Evolutionary conservation across 2,888 invertebrate genomes (phyloP).

Genomic region (Cosmia trapezina): DNA sequence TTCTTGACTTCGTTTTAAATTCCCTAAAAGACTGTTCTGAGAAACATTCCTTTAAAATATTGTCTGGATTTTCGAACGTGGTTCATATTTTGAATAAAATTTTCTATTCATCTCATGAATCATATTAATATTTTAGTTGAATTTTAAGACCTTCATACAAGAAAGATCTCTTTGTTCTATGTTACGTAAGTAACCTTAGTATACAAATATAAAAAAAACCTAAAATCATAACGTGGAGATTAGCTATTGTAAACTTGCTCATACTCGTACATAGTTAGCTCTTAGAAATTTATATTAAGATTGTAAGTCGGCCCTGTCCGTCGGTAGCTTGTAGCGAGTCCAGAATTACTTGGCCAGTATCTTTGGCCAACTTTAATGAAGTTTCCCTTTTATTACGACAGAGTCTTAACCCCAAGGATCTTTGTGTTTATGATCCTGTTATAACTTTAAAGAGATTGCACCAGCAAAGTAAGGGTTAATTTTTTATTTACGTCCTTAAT

Average conservation of each 20-base stretch:
- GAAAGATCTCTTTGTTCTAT: slow-evolving; percentile 21
- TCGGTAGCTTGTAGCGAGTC: slow-evolving; percentile 68
- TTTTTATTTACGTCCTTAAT: slow-evolving; percentile 70
- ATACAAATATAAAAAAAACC: slow-evolving; percentile 15
- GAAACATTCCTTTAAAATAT: slow-evolving; percentile 4
- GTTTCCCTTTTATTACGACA: slow-evolving; percentile 85
- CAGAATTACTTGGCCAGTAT: slow-evolving; percentile 80
- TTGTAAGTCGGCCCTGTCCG: slow-evolving; percentile 60
- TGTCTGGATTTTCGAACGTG: slow-evolving; percentile 1
- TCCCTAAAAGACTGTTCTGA: background rate
- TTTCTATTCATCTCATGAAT: slow-evolving; percentile 20
- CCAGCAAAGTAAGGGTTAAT: slow-evolving; percentile 69
- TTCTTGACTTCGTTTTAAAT: background rate
- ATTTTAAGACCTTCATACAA: slow-evolving; percentile 16
- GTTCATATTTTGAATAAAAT: background rate
- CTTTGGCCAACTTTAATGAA: slow-evolving; percentile 86
- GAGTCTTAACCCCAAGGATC: slow-evolving; percentile 82
- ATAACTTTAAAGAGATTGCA: slow-evolving; percentile 85
- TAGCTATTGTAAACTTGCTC: slow-evolving; percentile 32
- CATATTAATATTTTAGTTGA: slow-evolving; percentile 17
- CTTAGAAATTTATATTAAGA: slow-evolving; percentile 50
- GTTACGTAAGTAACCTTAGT: slow-evolving; percentile 12
- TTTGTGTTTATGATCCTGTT: slow-evolving; percentile 86
- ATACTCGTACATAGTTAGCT: slow-evolving; percentile 45
- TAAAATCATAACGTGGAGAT: slow-evolving; percentile 25